A percentile compares a stretch with the other conserved stretches of the same genome.
These are phyloP conservation scores for Laodelphax striatellus DNA, from an alignment of 1,140 invertebrate species.

Conservation along the genomic window DNA sequence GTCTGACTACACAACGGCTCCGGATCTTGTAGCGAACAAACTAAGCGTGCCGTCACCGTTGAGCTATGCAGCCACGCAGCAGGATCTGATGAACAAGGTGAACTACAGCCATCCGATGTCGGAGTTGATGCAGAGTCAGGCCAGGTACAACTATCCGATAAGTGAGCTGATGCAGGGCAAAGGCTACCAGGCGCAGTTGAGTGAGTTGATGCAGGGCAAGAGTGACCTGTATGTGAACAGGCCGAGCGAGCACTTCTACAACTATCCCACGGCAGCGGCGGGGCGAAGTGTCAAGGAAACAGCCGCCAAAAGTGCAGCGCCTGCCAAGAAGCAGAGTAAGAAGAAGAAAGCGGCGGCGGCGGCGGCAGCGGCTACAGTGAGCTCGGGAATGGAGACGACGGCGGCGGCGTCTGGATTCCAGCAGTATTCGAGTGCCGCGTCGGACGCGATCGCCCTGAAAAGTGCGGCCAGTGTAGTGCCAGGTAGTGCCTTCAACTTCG, in stretches of 20 bases:
- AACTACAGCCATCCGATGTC: conserved; percentile 21
- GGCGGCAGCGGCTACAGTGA: conserved; percentile 16
- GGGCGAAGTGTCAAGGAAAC: conserved; percentile 4
- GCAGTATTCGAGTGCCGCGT: conserved; percentile 37
- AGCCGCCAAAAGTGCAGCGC: conserved; percentile 5
- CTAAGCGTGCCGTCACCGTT: conserved; percentile 13
- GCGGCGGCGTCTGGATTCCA: conserved; percentile 37
- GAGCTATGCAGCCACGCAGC: conserved; percentile 12
- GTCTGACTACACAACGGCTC: conserved; percentile 11
- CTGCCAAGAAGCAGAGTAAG: conserved; percentile 21
- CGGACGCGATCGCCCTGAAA: conserved; percentile 42
- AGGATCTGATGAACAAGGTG: conserved; percentile 11
- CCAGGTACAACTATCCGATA: conserved; percentile 18
- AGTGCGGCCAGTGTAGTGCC: conserved; percentile 47
- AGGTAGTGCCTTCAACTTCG: conserved; percentile 57
- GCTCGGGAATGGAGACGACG: neutral
- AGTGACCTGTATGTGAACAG: conserved; percentile 10
- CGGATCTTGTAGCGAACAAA: conserved; percentile 11
- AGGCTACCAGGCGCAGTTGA: conserved; percentile 18
- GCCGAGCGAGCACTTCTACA: conserved; percentile 9
- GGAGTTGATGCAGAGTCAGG: conserved; percentile 15
- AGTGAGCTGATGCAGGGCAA: conserved; percentile 15
- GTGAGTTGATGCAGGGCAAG: conserved; percentile 21
- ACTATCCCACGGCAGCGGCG: conserved; percentile 8
- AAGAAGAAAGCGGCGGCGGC: conserved; percentile 25